Evolutionary conservation across 2,113 vertebrate species (phyloP).

Genomic region (Ifrita kowaldi): DNA sequence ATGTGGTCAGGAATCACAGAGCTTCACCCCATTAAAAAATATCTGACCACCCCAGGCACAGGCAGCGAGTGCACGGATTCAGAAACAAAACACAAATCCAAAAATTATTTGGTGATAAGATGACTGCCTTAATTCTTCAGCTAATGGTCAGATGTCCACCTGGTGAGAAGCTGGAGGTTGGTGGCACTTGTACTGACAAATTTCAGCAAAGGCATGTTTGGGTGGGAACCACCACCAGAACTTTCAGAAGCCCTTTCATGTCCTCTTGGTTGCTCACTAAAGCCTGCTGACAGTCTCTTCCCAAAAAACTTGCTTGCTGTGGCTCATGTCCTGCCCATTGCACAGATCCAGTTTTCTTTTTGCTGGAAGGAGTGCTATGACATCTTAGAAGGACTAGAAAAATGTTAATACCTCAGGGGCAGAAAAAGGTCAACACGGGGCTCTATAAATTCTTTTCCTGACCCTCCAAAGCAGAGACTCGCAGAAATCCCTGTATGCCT

Average conservation of each 20-base stretch:
- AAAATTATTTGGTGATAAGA: background rate
- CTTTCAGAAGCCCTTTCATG: background rate
- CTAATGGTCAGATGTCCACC: background rate
- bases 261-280: background rate
- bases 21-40: background rate
- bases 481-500: background rate
- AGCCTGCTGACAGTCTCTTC: background rate
- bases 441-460: background rate
- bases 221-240: background rate
- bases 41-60: background rate
- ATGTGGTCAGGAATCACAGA: background rate
- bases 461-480: background rate
- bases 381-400: background rate
- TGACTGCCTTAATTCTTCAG: background rate
- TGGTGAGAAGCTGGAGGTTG: background rate
- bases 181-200: background rate
- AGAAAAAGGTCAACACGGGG: background rate
- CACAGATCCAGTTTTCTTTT: background rate
- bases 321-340: background rate
- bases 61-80: rapidly evolving
- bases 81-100: background rate
- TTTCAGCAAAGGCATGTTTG: background rate
- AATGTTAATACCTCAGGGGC: background rate
- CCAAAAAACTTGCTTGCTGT: background rate
- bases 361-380: background rate